Evolutionary conservation across 2,888 invertebrate species (phyloP).

Genomic region (Cotesia congregata): DNA sequence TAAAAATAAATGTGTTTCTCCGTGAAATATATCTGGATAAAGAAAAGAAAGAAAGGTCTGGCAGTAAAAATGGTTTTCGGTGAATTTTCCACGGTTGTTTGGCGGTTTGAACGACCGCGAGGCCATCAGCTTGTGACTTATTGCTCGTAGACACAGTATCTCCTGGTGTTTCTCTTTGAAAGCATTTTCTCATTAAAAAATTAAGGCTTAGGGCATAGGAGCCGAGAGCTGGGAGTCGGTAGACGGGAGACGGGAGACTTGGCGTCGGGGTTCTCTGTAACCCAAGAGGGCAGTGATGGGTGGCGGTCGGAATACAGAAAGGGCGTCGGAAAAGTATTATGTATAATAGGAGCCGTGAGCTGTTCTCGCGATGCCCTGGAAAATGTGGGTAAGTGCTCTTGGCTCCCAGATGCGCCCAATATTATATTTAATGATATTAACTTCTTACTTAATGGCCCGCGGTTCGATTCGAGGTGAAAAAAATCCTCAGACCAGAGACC

Average conservation of each 20-base stretch:
- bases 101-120: slow-evolving; percentile 45
- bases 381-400: slow-evolving; percentile 66
- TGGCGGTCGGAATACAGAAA: slow-evolving; percentile 15
- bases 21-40: slow-evolving; percentile 35
- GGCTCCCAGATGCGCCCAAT: slow-evolving; percentile 71
- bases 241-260: too few species aligned
- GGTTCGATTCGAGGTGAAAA: slow-evolving; percentile 70
- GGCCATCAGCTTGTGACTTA: slow-evolving; percentile 62
- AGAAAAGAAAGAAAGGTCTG: slow-evolving; percentile 38
- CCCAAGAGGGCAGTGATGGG: slow-evolving; percentile 46
- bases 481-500: slow-evolving; percentile 43
- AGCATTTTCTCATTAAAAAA: slow-evolving; percentile 79
- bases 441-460: slow-evolving; percentile 70
- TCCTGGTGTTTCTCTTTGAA: slow-evolving; percentile 72
- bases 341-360: slow-evolving; percentile 33
- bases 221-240: slow-evolving; percentile 30
- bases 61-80: slow-evolving; percentile 32
- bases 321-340: slow-evolving; percentile 26
- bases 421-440: slow-evolving; percentile 71
- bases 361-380: slow-evolving; percentile 46
- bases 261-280: slow-evolving; percentile 33
- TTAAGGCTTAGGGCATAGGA: slow-evolving; percentile 61
- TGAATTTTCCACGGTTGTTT: slow-evolving; percentile 33
- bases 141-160: slow-evolving; percentile 68
- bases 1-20: slow-evolving; percentile 14